Evolutionary conservation across 2,113 vertebrate genomes (phyloP).

Genomic region (Corythaixoides concolor): DNA sequence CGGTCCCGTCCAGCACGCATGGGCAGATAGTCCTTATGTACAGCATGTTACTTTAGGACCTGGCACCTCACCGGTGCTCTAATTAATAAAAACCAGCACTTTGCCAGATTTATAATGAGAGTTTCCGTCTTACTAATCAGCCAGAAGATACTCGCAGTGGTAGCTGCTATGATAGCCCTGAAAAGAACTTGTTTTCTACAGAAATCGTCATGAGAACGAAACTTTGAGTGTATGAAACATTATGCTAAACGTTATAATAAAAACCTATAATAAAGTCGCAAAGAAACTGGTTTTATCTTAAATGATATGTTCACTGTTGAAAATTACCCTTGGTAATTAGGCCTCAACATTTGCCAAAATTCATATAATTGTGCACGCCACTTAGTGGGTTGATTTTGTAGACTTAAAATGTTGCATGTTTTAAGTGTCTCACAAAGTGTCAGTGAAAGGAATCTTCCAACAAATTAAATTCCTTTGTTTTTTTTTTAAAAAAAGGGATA

Average conservation of each 20-base stretch:
- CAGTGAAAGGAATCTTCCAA: background rate
- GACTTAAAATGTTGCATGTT: background rate
- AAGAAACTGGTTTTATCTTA: background rate
- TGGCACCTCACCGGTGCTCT: background rate
- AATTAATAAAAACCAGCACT: background rate
- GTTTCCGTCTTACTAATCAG: background rate
- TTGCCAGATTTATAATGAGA: background rate
- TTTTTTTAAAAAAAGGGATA: background rate
- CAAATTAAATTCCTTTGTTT: background rate
- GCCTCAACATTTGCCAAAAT: background rate
- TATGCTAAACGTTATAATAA: background rate
- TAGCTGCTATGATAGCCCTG: background rate
- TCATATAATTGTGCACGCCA: rapidly evolving
- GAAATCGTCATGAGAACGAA: background rate
- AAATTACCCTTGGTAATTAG: background rate
- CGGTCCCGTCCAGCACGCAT: rapidly evolving
- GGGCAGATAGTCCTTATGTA: background rate
- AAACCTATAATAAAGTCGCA: background rate
- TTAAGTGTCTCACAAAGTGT: background rate
- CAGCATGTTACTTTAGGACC: background rate
- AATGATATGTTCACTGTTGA: background rate
- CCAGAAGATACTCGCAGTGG: background rate
- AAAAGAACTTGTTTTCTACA: background rate
- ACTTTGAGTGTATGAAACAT: background rate
- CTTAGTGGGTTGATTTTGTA: background rate